Percentiles rank a stretch among this genome's conserved stretches.
These are phyloP conservation scores for Muntiacus muntjak DNA, from an alignment of 2,113 vertebrate genomes.

Conservation along the genomic window DNA sequence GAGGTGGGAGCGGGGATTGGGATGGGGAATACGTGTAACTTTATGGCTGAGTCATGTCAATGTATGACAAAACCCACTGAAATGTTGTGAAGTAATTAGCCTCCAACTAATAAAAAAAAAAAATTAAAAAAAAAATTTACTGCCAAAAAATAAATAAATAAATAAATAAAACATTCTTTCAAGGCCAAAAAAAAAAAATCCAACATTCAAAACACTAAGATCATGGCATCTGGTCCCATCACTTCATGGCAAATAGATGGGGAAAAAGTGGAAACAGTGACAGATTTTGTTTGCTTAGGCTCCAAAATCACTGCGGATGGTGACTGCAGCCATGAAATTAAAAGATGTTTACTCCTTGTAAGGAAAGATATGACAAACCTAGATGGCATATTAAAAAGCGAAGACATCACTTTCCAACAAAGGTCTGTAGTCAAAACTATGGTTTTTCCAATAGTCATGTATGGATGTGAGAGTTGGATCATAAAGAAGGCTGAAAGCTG, in stretches of 20 bases:
- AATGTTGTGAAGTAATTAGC: no score
- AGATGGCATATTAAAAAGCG: background rate
- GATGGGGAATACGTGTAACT: no score
- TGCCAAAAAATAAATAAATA: no score
- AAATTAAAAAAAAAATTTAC: no score
- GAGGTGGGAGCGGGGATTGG: no score
- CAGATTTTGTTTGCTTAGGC: background rate
- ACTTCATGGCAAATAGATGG: background rate
- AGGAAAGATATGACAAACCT: background rate
- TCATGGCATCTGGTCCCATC: background rate
- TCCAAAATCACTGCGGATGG: background rate
- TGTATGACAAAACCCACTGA: no score
- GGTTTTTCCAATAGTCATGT: background rate
- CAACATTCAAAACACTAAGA: background rate
- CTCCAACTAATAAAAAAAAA: no score
- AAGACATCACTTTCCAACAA: background rate
- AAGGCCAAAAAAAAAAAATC: background rate
- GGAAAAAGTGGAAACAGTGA: background rate
- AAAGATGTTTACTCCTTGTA: background rate
- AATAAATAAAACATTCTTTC: no score
- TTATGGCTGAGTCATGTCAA: no score
- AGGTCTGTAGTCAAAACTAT: background rate
- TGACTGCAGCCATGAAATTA: background rate
- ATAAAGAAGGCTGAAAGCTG: background rate
- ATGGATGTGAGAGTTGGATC: background rate